Evolutionary conservation across 2,113 vertebrate genomes (phyloP).

Genomic region (Lagenorhynchus albirostris): DNA sequence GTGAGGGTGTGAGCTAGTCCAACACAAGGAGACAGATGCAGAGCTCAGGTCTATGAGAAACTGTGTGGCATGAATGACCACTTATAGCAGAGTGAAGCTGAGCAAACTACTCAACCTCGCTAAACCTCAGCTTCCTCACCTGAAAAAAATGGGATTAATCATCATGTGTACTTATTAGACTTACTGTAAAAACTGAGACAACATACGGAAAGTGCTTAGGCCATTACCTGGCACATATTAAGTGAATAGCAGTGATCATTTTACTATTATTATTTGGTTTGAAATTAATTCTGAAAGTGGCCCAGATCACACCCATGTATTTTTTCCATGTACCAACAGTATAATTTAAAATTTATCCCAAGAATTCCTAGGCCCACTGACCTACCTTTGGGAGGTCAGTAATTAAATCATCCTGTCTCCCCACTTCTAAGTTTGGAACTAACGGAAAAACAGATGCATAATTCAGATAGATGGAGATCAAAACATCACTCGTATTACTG

Average conservation of each 20-base stretch:
- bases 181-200: neutral
- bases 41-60: neutral
- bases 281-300: neutral
- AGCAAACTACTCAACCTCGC: neutral
- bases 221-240: neutral
- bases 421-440: neutral
- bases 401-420: neutral
- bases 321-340: neutral
- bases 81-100: neutral
- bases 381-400: neutral
- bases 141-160: neutral
- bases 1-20: neutral
- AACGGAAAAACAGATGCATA: neutral
- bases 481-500: neutral
- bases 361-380: neutral
- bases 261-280: neutral
- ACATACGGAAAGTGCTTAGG: neutral
- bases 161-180: neutral
- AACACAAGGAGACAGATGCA: neutral
- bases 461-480: conserved; percentile 32
- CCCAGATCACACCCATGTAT: neutral
- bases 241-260: neutral
- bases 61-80: neutral
- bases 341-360: conserved; percentile 1
- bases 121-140: neutral